phyloP scores from a whole-genome alignment of 2,888 invertebrate species.

The Agrochola litura region DNA sequence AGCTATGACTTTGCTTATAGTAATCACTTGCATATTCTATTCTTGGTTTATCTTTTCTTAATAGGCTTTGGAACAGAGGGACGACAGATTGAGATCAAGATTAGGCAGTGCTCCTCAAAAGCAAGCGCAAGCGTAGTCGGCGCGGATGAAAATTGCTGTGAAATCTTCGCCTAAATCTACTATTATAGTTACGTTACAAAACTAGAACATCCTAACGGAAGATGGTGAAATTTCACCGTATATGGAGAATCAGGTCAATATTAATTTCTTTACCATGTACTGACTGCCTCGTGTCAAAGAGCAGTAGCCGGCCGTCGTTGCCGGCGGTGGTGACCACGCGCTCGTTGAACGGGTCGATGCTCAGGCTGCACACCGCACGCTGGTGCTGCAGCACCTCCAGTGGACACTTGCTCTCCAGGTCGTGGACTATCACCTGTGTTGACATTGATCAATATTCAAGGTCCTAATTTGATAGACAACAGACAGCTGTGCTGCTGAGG shows the following conservation, averaged over 20 bases:
- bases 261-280: slow-evolving; percentile 79
- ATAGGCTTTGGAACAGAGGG: background rate
- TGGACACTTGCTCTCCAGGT: slow-evolving; percentile 91
- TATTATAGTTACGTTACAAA: background rate
- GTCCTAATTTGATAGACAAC: background rate
- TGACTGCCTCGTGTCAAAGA: slow-evolving; percentile 95
- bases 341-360: slow-evolving; percentile 96
- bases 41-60: background rate
- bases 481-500: background rate
- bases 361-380: slow-evolving; percentile 97
- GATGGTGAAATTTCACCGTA: background rate
- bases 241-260: background rate
- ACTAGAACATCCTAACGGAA: background rate
- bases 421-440: slow-evolving; percentile 96
- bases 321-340: slow-evolving; percentile 97
- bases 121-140: background rate
- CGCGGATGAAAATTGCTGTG: background rate
- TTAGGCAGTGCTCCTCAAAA: background rate
- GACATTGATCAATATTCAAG: background rate
- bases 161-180: background rate
- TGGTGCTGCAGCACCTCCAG: slow-evolving; percentile 95
- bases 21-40: background rate
- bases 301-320: slow-evolving; percentile 96
- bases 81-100: background rate
- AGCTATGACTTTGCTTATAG: background rate